Base-by-base conservation (phyloP, 1,140 invertebrate genomes). In the Anoplolepis gracilipes region DNA sequence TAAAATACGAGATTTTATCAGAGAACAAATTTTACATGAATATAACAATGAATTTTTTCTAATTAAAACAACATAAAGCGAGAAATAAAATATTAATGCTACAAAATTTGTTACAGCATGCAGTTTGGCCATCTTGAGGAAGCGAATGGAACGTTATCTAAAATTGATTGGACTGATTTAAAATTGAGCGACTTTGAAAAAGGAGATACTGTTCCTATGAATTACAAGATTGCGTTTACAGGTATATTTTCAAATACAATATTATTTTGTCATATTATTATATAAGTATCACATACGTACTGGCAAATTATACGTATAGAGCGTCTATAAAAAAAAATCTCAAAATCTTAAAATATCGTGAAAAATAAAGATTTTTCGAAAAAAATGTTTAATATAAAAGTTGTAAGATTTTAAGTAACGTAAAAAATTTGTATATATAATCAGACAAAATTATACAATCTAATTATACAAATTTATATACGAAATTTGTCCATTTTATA, bases 41-140 rank as follows among this genome's bases (percentile, higher is more conserved):
- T 28, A 53, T 53, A n/a, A n/a, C 0, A 13, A 78, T 53, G 16
- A 22, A 78, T 53, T n/a, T n/a, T 36, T 49, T 62, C 11, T 22
- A 46, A 33, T 39, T 7, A 13, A 8, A 64, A 3, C 49, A 73
- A 69, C 16, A 25, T 28, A 72, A 72, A 46, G 11, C 22, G 7
- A 42, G 25, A 84, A 16, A 6, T 62, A 33, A 67, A 11, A 42
- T 8, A 2, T 67, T 33, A 59, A 11, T 13, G 33, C 39, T n/a
- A 36, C 0, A 19, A 55, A 53, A 53, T 64, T 61, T 16, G 30
- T 91, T 91, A 19, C 33, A 92, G 91, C 62, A 82, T 91, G 62
- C 64, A 70, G 30, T 86, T 69, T 36, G 91, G 91, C n/a, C 90
- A 91, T 10, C 57, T 90, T 2, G 85, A 69, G 46, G 19, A 85